Evolutionary conservation across 2,888 invertebrate species (phyloP), one percentile per base, ranked within the genome.

Genomic region (Urechis unicinctus): DNA sequence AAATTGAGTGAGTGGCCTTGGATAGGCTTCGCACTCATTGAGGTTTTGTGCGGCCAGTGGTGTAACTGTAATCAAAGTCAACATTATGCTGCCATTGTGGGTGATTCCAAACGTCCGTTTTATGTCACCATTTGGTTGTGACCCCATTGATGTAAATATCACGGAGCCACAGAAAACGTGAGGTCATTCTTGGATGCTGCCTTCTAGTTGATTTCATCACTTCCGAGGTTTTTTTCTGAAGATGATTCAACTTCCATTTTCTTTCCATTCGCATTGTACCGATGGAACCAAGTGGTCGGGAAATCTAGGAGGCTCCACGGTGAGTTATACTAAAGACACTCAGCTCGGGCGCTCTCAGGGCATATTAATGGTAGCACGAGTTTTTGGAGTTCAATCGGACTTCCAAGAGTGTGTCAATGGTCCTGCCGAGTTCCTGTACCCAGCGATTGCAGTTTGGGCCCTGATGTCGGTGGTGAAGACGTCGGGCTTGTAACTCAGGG

Each of bases 61-160:
- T 57, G 56, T 57, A 56, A 29, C 48, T 49, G 59, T 61, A 61
- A 45, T 61, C 61, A 25, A 56, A 24, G 46, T 61, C 61, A 2
- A 59, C 41, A 50, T 48, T 49, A 52, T 60, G 53, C 28, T 50
- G 29, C 48, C 52, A 48, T 61, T 61, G 49, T 51, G 30, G 44
- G 46, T 51, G 22, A 49, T 56, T 50, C 55, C 44, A 61, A n/a
- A 9, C 45, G 50, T 24, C 61, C 61, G 30, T 49, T 52, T 58
- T 24, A 36, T 31, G 4, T 25, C 24, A 5, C 47, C 6, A 2
- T 24, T 48, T 3, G 44, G 29, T 26, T 45, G 48, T 49, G 50
- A 5, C 48, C 22, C 53, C 57, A 21, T 24, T 51, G 24, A 57
- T 21, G 25, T 53, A 29, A 42, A 57, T 42, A 28, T 55, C 46